Conservation (phyloP, 2,888 invertebrate species). For the Bellardia pandia region DNA sequence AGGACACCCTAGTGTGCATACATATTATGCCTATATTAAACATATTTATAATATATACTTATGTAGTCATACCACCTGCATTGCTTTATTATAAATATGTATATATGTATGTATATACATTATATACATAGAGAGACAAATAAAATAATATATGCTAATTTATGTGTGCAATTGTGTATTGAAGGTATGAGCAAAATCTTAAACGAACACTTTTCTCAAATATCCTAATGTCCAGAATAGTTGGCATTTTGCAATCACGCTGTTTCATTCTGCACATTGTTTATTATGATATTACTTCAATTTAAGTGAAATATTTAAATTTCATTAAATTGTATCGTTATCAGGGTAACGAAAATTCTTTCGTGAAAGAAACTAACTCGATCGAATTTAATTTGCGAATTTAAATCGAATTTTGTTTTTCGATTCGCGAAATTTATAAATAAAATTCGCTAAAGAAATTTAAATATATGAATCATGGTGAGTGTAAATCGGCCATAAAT, state of each 20-base stretch:
- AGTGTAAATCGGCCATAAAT: no score
- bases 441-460: no score
- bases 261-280: not conserved
- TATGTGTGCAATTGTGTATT: not conserved
- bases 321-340: no score
- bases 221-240: not conserved
- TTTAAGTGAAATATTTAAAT: not conserved
- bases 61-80: not conserved
- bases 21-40: not conserved
- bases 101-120: not conserved
- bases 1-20: no score
- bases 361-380: no score
- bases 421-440: no score
- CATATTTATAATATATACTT: not conserved
- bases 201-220: not conserved
- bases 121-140: no score
- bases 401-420: no score
- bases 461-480: no score
- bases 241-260: not conserved
- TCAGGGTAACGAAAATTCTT: no score
- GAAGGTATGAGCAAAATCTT: not conserved
- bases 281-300: not conserved
- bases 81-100: not conserved
- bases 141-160: not conserved
- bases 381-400: no score